phyloP scores from a whole-genome alignment of 2,113 vertebrate genomes.

The Ginglymostoma cirratum region DNA sequence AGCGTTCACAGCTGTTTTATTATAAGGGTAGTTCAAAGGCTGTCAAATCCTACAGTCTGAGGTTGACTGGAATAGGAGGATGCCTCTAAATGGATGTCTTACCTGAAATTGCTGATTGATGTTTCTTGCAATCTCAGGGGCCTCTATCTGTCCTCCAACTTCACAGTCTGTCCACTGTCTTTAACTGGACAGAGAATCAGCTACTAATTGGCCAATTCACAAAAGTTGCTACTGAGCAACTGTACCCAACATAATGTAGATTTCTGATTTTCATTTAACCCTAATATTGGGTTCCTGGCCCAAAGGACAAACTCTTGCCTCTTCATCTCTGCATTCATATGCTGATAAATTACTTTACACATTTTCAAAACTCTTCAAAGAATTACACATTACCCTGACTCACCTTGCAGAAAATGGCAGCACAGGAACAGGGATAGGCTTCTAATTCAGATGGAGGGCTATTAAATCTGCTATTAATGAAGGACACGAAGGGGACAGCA shows the following conservation, averaged over 20 bases:
- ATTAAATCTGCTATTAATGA: background rate
- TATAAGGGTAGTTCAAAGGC: too few relatives aligned
- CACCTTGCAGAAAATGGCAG: background rate
- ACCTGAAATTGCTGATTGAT: background rate
- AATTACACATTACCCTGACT: background rate
- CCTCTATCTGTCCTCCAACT: too few relatives aligned
- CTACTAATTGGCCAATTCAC: background rate
- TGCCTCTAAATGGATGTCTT: background rate
- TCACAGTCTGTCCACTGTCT: background rate
- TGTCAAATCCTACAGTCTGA: too few relatives aligned
- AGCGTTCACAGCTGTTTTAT: too few relatives aligned
- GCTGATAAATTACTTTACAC: background rate
- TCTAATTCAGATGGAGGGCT: background rate
- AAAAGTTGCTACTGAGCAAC: background rate
- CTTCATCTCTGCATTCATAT: background rate
- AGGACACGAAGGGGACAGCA: too few relatives aligned
- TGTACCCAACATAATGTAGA: background rate
- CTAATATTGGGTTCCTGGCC: too few relatives aligned
- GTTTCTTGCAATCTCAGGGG: background rate
- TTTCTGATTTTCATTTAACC: background rate
- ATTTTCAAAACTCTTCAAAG: background rate
- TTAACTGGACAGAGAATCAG: background rate
- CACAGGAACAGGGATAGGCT: background rate
- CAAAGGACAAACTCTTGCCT: background rate
- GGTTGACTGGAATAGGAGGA: too few relatives aligned